phyloP scores from a whole-genome alignment of 2,113 vertebrate species.

The Cnemophilus loriae region DNA sequence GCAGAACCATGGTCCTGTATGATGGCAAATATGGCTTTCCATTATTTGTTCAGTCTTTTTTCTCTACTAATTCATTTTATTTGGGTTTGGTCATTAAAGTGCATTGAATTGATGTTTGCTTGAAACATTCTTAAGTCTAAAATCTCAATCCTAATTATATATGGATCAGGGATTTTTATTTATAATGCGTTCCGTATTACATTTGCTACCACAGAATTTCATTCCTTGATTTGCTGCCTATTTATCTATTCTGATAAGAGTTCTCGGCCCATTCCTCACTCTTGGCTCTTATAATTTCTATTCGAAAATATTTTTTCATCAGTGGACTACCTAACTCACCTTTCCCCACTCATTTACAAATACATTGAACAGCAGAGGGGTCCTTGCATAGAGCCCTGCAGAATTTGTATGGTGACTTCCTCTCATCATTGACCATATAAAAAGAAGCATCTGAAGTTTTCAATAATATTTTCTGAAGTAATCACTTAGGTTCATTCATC shows the following conservation, averaged over 20 bases:
- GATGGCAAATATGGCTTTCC: background rate
- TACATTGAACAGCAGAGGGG: background rate
- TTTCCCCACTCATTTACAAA: background rate
- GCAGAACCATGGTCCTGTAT: background rate
- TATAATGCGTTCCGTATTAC: background rate
- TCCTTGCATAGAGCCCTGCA: background rate
- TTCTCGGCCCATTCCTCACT: background rate
- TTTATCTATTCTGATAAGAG: background rate
- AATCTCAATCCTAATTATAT: background rate
- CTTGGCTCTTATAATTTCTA: background rate
- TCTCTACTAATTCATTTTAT: background rate
- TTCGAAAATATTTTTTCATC: background rate
- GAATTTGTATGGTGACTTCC: background rate
- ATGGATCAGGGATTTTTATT: background rate
- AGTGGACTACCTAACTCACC: background rate
- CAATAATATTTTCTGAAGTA: background rate
- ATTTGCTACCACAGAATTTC: background rate
- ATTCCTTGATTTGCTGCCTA: background rate
- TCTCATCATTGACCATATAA: background rate
- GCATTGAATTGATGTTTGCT: background rate
- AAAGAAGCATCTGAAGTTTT: background rate
- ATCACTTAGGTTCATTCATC: background rate
- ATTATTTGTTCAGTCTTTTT: background rate
- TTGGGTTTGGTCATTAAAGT: background rate
- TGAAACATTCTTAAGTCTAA: background rate